Base-by-base conservation (phyloP, 1,140 invertebrate genomes). In the Panagrolaimus sp. region DNA sequence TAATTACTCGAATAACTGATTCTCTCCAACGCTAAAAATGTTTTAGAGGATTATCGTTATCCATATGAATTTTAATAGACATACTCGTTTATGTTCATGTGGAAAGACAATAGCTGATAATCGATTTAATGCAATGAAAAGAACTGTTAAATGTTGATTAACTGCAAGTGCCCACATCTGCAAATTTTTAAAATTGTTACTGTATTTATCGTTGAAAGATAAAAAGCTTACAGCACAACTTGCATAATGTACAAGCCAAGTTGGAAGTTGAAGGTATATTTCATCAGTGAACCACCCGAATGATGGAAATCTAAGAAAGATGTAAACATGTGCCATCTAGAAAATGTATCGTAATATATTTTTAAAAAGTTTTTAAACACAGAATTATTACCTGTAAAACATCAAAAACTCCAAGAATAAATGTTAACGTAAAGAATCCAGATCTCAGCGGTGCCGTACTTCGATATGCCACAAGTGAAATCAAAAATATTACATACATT, bases 351-450 rank as follows among this genome's bases (percentile, higher is more conserved):
- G 9, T 53, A 14, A 27, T n/a, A 51, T 16, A 13, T 20, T 2
- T 16, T 27, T 25, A 27, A 20, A 11, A 20, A 4, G 20, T 13
- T 9, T 27, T 2, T 27, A n/a, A n/a, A n/a, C n/a, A n/a, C n/a
- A n/a, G 27, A 57, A 57, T 0, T 25, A 14, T 27, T 11, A 57
- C 51, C 8, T 57, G 51, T 25, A 57, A 27, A 27, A 57, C 51
- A 57, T 57, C 51, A 57, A 57, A 57, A 57, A 57, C 27, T 20
- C 51, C 51, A 57, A 57, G 51, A 57, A 57, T 25, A 57, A 57
- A 27, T n/a, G 51, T 57, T 11, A 57, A 16, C 11, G 51, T 57
- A 57, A 57, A 57, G 27, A 57, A 57, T 57, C 51, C 51, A n/a
- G 51, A 57, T 16, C 51, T 14, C 13, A 57, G 16, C 0, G 51